A percentile compares a stretch with the other conserved stretches of the same genome.
Conservation (phyloP, 2,113 vertebrate species). For the Gallinago jamesoni region DNA sequence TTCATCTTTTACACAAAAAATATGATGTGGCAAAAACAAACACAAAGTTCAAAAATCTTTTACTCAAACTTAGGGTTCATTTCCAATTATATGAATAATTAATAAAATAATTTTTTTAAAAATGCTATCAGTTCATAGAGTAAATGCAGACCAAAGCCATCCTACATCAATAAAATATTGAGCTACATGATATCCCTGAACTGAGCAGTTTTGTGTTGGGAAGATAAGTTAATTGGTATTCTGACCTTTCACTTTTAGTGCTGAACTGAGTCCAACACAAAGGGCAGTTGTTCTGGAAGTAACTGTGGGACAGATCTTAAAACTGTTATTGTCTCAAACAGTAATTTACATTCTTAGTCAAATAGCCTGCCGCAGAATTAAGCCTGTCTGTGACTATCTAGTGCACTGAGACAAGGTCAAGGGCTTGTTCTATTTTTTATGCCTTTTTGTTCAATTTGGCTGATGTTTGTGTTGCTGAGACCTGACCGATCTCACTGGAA, state of each 20-base stretch:
- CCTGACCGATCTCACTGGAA: neutral
- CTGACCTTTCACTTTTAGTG: slow-evolving; percentile 17
- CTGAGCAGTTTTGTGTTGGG: neutral
- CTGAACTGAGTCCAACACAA: neutral
- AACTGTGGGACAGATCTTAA: neutral
- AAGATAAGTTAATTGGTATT: slow-evolving; percentile 32
- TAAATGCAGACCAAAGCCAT: neutral
- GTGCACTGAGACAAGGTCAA: neutral
- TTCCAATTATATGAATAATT: neutral
- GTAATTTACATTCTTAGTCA: neutral
- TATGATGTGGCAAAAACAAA: neutral
- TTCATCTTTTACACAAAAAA: neutral
- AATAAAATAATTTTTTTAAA: neutral
- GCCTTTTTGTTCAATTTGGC: neutral
- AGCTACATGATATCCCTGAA: neutral
- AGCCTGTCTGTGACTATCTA: neutral
- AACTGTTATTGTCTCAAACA: slow-evolving; percentile 2
- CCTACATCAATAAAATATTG: slow-evolving; percentile 21
- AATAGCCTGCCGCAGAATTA: neutral
- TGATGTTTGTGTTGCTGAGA: slow-evolving; percentile 24
- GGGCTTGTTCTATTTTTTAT: slow-evolving; percentile 17
- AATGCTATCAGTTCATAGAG: neutral
- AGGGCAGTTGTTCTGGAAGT: neutral
- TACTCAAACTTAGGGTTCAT: neutral
- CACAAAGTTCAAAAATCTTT: neutral